Evolutionary conservation across 1,140 invertebrate species (phyloP), one percentile per base, ranked within the genome.

Genomic region (Brachionus calyciflorus): DNA sequence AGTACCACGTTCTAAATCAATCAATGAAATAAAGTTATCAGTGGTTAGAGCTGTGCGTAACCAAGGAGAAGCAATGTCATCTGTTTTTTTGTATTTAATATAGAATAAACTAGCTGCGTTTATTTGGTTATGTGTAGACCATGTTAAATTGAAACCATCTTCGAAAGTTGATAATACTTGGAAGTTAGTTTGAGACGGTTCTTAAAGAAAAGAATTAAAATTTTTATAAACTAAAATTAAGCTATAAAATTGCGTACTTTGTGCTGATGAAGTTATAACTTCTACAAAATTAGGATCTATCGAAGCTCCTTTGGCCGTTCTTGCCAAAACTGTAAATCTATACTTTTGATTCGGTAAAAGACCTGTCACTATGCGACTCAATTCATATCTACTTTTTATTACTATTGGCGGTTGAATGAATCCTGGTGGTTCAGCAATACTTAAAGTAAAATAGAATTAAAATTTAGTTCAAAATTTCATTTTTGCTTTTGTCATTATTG

Each of bases 81-180:
- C 73, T 19, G 30, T 48, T 19, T 76, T 55, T 57, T 76, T 76
- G 49, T 76, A 76, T 48, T 57, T 55, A 46, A 76, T 51, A 60
- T 76, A 76, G 19, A 55, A 76, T 10, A 76, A 19, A 44, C 73
- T 76, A 28, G 49, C 73, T 28, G 73, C 49, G n/a, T 55, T 76
- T 1, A 73, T 28, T 73, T 73, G 69, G 33, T 73, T 41, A 10
- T 21, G 46, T 14, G 49, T 76, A 9, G 73, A 76, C 49, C 73
- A 76, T 19, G 49, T 76, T 7, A 76, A 26, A 46, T 55, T 55
- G 28, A 55, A 57, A 40, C 49, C 49, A 55, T 55, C 33, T 46
- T 76, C 49, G 21, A 28, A 57, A 26, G 49, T 57, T 41, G 55
- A 57, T 17, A 76, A 7, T 6, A 57, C 9, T 30, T 49, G 49